These are phyloP conservation scores for Drosophila nr. perissopoda DNA, from an alignment of 2,888 invertebrate species.

Conservation along the genomic window DNA sequence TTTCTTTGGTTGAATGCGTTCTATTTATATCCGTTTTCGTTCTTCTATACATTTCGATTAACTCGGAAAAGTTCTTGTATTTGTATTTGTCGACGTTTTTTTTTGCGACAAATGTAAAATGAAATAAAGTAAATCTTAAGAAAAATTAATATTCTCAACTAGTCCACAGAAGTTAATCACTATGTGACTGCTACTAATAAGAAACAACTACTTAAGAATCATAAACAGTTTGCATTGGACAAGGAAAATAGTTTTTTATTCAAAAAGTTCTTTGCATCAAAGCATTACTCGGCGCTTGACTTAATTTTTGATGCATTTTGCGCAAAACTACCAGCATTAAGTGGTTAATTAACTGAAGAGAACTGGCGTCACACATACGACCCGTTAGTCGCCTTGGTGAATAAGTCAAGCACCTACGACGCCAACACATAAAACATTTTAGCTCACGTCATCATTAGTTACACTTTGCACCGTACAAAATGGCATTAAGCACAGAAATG, in stretches of 20 bases:
- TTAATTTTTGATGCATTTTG: neutral
- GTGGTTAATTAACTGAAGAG: constrained; percentile 17
- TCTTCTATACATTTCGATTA: neutral
- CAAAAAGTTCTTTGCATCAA: neutral
- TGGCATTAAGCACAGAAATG: constrained; percentile 40
- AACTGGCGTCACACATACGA: constrained; percentile 35
- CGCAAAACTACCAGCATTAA: constrained; percentile 8
- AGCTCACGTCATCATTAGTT: constrained; percentile 54
- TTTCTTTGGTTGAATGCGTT: neutral
- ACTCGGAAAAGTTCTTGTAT: neutral
- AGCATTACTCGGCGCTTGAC: neutral
- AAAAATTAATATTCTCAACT: neutral
- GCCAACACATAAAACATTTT: constrained; percentile 24
- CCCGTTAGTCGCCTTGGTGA: constrained; percentile 32
- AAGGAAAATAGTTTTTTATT: neutral
- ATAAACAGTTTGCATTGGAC: neutral
- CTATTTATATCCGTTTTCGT: neutral
- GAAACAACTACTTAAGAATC: neutral
- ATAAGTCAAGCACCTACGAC: constrained; percentile 15
- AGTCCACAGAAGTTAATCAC: neutral
- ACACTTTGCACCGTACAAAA: constrained; percentile 34
- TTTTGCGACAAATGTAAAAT: too few relatives aligned
- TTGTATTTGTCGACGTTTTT: neutral
- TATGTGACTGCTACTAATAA: neutral
- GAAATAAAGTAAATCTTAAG: neutral